Base-by-base conservation (phyloP, 2,797 vertebrate genomes). In the Microtus obscurus region DNA sequence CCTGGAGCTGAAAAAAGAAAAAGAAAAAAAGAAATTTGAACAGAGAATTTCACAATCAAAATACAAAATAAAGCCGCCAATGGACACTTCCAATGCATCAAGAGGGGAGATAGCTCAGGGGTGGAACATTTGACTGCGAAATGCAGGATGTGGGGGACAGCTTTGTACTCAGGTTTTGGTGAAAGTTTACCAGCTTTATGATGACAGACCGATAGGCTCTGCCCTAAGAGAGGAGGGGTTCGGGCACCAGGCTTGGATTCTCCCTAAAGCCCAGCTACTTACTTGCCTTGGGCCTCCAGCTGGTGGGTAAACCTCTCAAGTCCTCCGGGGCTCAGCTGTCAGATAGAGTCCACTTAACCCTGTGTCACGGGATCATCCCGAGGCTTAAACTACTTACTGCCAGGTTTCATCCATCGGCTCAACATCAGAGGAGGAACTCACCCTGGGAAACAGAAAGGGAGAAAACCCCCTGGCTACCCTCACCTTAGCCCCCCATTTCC, bases 121-220 rank as follows among this genome's bases (percentile, higher is more conserved):
- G 97, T 97, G 98, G 97, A 98, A 97, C 96, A 96, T 98, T 97
- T 98, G 96, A 98, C 97, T 98, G 97, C 97, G 98, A n/a, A 53
- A 53, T 10, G 73, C 23, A 56, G 40, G 10, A 37, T 21, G 8
- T 6, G 1, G 19, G 3, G 17, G 67, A 81, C 71, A 87, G 78
- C 29, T 86, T 78, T 37, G 71, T 69, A n/a, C 21, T 82, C 34
- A 12, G 6, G 34, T 31, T 89, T 94, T 65, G 27, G 25, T 25
- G 5, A 79, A 71, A 21, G 13, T 77, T 61, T 48, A 29, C 59
- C 51, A 82, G 79, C 16, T 86, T 88, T 79, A 16, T n/a, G 77
- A 82, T 4, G 67, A 21, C 45, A 91, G 56, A 21, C 13, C 31
- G 27, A 63, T 13, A 95, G 76, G 63, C 29, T 34, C 25, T 77